Evolutionary conservation across 2,888 invertebrate species (phyloP), one percentile per base, ranked within the genome.

Genomic region (Cordilura impudica): DNA sequence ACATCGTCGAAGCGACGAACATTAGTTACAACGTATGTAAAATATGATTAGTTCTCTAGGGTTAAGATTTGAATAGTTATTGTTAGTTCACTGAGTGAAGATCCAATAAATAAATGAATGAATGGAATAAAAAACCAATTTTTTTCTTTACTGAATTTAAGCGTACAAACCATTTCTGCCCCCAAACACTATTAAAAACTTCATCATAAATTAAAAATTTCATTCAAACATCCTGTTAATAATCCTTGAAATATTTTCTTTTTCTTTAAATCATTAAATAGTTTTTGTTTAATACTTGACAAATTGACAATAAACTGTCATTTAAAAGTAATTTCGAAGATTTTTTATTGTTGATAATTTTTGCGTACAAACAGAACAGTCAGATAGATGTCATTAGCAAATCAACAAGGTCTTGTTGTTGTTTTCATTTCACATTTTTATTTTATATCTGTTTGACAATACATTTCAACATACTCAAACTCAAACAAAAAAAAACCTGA

Each of bases 281-380:
- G 29, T 45, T 53, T 39, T 8, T 16, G 0, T 39, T 71, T 71
- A 71, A 63, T 78, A 75, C 61, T 75, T 67, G 66, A 75, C 66
- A 79, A 75, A 79, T 75, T 79, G 79, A 79, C 79, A 75, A 49
- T 39, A 66, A 75, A 75, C 53, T 79, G 79, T 75, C 79, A 79
- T 54, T 71, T 71, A 23, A 58, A 65, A 66, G 45, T 43, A 67
- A 74, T 70, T 74, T 26, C 47, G 45, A 53, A 53, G 66, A 73
- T 73, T 66, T 66, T 39, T 16, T 35, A n/a, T 47, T 45, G 16
- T 45, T 35, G 61, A 71, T 71, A 74, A 35, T 67, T 61, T 73
- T 58, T 4, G 21, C 7, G 8, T 14, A n/a, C 12, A 26, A 63
- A 35, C 56, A 61, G 54, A 45, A 51, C 23, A 16, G 1, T 12